phyloP scores from a whole-genome alignment of 2,888 invertebrate genomes.

The Lasius platythorax region DNA sequence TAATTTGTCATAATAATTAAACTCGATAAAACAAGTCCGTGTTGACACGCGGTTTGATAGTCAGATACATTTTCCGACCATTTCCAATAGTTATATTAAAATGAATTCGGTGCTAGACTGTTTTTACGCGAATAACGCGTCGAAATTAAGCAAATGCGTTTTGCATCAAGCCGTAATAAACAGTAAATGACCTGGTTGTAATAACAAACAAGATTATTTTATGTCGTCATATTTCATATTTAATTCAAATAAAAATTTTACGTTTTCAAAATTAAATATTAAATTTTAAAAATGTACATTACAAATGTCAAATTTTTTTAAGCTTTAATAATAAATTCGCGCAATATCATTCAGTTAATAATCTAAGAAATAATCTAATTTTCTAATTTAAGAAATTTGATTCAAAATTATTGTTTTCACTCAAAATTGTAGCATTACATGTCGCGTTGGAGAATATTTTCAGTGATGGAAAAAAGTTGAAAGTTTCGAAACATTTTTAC shows the following conservation, averaged over 20 bases:
- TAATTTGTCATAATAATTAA: conserved; percentile 47
- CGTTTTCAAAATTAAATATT: background rate
- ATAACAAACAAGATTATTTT: conserved; percentile 23
- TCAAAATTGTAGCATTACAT: background rate
- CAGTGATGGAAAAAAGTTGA: background rate
- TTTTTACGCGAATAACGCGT: conserved; percentile 30
- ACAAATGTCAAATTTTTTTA: background rate
- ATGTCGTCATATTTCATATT: background rate
- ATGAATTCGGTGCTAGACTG: conserved; percentile 10
- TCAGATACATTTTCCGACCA: conserved; percentile 4
- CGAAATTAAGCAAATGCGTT: conserved; percentile 3
- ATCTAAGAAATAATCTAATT: too few relatives aligned
- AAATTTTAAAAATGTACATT: background rate
- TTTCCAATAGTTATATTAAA: conserved; percentile 44
- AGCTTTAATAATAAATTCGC: background rate
- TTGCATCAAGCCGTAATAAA: conserved; percentile 24
- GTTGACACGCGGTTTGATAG: background rate
- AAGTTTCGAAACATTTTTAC: conserved; percentile 33
- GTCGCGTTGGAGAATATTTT: background rate
- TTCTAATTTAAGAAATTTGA: background rate
- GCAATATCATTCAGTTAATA: background rate
- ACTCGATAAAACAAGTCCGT: conserved; percentile 31
- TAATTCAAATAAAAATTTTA: conserved; percentile 8
- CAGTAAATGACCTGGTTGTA: conserved; percentile 11
- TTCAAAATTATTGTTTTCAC: background rate